Evolutionary conservation across 2,113 vertebrate genomes (phyloP), one percentile per base, ranked within the genome.

Genomic region (Podocnemis expansa): DNA sequence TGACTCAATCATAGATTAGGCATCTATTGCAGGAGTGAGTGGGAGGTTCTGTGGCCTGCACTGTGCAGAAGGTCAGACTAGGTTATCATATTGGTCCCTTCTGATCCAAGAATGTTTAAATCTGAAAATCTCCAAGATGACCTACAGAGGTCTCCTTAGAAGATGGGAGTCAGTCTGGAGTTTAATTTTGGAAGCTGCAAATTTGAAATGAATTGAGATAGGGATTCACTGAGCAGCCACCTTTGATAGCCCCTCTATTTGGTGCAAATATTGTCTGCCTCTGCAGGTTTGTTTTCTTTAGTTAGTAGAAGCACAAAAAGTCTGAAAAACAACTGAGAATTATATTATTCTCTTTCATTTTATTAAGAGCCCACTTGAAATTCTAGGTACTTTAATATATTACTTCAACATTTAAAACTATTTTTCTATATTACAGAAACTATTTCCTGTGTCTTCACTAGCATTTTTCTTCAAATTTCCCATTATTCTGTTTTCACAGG

Each of bases 101-200:
- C n/a, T n/a, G n/a, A n/a, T n/a, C n/a, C n/a, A n/a, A n/a, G n/a
- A n/a, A n/a, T n/a, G n/a, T n/a, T n/a, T n/a, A n/a, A n/a, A n/a
- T n/a, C n/a, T n/a, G n/a, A n/a, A n/a, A n/a, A 94, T 95, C 94
- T 95, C 76, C 93, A 93, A 90, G 95, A 95, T 96, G 94, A 97
- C 93, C 96, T 96, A 91, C 94, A 96, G 85, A 55, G 95, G 95
- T 96, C 95, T 96, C 96, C 95, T 93, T 86, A 95, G 94, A 94
- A 91, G 85, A 92, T 96, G 94, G 92, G 94, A 97, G 96, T 95
- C 76, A 96, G 89, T 84, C 93, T 96, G 93, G 92, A 92, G 95
- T 96, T 93, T 97, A 97, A 95, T 96, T 97, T 95, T 96, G 95
- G 96, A 96, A 97, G 89, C 92, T 85, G 89, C 93, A 86, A 17